A percentile compares a stretch with the other conserved stretches of the same genome.
These are phyloP conservation scores for Burhinus oedicnemus DNA, from an alignment of 2,113 vertebrate genomes.

Conservation along the genomic window DNA sequence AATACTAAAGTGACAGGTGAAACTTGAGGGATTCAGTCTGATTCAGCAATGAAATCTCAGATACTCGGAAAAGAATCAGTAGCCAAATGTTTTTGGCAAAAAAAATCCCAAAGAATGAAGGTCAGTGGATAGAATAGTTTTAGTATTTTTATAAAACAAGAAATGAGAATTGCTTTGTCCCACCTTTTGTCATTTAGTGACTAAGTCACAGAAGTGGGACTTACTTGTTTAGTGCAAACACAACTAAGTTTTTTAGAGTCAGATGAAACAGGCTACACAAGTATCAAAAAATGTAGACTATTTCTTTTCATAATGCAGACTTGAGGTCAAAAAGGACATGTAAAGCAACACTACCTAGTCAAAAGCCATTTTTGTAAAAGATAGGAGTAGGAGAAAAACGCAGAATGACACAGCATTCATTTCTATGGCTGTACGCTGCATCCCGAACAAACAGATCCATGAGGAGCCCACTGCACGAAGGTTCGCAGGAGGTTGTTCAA, in stretches of 20 bases:
- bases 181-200: neutral
- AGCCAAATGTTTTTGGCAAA: rapidly evolving
- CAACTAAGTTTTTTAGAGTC: neutral
- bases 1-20: neutral
- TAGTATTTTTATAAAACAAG: neutral
- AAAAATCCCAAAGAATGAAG: rapidly evolving
- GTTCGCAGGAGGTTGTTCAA: neutral
- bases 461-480: neutral
- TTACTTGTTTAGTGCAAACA: neutral
- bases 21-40: neutral
- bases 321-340: neutral
- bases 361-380: neutral
- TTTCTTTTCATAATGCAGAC: neutral
- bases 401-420: neutral
- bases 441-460: neutral
- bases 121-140: neutral
- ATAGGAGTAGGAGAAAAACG: neutral
- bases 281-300: neutral
- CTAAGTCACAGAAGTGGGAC: neutral
- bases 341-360: neutral
- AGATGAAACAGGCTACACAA: neutral
- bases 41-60: neutral
- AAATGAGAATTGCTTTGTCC: neutral
- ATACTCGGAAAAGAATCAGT: neutral
- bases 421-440: no score